These are phyloP conservation scores for Sphenopsis melanotis DNA, from an alignment of 2,797 vertebrate species.

Conservation along the genomic window DNA sequence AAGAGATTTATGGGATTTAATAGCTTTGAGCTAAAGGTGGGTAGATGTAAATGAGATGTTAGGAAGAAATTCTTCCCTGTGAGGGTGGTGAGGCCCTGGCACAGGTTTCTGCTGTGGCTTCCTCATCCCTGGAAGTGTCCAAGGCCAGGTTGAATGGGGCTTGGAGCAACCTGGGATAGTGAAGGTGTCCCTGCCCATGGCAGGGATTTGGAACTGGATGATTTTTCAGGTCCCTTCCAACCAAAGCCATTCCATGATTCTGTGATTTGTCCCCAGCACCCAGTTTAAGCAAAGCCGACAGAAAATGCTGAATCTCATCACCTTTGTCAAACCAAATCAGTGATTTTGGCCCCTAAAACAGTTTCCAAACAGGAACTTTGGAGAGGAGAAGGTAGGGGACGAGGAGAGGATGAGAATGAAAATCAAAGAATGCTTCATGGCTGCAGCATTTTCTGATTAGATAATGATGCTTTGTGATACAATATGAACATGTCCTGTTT, in stretches of 20 bases:
- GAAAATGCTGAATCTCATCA: not conserved
- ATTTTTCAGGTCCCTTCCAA: not conserved
- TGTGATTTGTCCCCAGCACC: not conserved
- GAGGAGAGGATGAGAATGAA: not conserved
- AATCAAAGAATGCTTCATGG: not conserved
- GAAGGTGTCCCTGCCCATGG: not conserved
- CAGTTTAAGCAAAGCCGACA: not conserved
- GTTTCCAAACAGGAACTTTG: not conserved
- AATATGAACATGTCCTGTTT: constrained; percentile 22
- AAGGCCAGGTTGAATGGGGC: not conserved
- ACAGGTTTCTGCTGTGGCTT: fast-evolving
- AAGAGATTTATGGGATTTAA: not conserved
- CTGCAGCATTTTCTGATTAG: not conserved
- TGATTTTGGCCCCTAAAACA: not conserved
- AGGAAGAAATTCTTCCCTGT: not conserved
- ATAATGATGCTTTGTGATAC: not conserved
- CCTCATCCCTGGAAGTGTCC: not conserved
- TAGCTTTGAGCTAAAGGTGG: not conserved
- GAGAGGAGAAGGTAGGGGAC: not conserved
- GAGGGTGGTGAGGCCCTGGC: not conserved
- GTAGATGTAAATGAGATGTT: not conserved
- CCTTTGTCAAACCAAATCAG: not conserved
- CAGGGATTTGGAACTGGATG: not conserved
- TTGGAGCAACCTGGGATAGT: not conserved
- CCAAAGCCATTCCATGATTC: not conserved